Base-by-base conservation (phyloP, 2,113 vertebrate species). In the Choloepus hoffmanni region DNA sequence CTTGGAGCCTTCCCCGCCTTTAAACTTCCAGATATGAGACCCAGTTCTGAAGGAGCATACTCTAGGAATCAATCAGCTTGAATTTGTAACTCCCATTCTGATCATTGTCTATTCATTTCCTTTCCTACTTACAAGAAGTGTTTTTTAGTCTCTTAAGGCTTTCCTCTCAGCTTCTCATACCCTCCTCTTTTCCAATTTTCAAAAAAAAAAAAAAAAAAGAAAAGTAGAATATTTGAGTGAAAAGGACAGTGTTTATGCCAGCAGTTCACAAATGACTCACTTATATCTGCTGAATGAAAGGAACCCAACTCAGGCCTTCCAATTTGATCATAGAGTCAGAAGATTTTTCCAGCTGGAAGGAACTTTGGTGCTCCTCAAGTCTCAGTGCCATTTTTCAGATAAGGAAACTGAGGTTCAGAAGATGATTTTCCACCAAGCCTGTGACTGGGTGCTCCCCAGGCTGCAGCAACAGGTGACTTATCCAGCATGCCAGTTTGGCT, bases 261-360 rank as follows among this genome's bases (percentile, higher is more conserved):
- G 43, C 40, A 73, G 53, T 82, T 63, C 78, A 85, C 88, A 94
- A 85, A 92, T 33, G 65, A 95, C 60, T 95, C 48, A 50, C 21
- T 88, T 77, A 62, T 74, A 82, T 86, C 70, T 85, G 50, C 30
- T 23, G 65, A 90, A 67, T 40, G 30, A 8, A 43, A 89, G 60
- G 13, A 84, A 53, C 53, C 33, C 76, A 90, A 84, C 28, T 45
- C 85, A 65, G 26, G 48, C 76, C 63, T 96, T 73, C 60, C 30
- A 72, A 16, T 62, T 67, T 48, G 60, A 70, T 78, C 60, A 55
- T 2, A 81, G 53, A 92, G 26, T 85, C 81, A 79, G 68, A 26
- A 50, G 58, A 50, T 13, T 90, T 83, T 94, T 92, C 14, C 3
- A 11, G 5, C n/a, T 53, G 28, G 58, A 90, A 96, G 65, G 77